phyloP scores from a whole-genome alignment of 2,797 vertebrate genomes.

The Heteromormyrus szaboi region DNA sequence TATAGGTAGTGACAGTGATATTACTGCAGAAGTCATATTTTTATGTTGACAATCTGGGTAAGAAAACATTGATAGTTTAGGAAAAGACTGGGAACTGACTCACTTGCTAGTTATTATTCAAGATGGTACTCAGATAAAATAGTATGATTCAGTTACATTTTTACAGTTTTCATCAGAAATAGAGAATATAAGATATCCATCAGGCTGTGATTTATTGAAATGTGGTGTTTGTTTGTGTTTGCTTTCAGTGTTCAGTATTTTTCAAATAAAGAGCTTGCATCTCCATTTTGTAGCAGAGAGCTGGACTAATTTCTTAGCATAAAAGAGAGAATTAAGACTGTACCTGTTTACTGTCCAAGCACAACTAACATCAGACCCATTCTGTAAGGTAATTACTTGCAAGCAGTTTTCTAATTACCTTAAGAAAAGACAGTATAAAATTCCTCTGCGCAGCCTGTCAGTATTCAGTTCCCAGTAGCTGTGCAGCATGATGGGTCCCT shows the following conservation, averaged over 20 bases:
- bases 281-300: background rate
- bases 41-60: background rate
- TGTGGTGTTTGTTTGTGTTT: background rate
- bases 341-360: background rate
- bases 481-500: background rate
- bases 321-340: background rate
- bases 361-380: background rate
- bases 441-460: background rate
- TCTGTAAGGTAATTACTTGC: background rate
- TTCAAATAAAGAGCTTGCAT: background rate
- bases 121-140: background rate
- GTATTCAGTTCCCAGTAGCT: background rate
- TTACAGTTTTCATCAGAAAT: background rate
- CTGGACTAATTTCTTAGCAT: background rate
- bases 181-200: background rate
- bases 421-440: background rate
- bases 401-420: background rate
- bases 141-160: background rate
- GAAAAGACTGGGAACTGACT: background rate
- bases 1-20: background rate
- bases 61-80: background rate
- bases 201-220: background rate
- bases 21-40: background rate
- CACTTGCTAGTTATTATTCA: background rate
- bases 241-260: background rate